Evolutionary conservation across 2,113 vertebrate genomes (phyloP).

Genomic region (Trinectes maculatus): DNA sequence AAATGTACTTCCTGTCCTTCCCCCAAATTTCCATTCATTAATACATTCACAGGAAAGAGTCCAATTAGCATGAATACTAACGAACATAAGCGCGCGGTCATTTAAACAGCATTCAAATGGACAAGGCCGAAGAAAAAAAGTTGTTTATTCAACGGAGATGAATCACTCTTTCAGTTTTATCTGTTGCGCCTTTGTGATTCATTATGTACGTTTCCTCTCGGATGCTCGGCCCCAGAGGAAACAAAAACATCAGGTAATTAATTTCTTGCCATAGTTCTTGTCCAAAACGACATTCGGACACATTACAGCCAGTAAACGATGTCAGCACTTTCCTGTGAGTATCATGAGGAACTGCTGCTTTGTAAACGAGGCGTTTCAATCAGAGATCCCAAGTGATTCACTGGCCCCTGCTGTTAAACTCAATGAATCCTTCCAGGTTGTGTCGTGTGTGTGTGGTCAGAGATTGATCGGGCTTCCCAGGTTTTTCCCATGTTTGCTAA

Average conservation of each 20-base stretch:
- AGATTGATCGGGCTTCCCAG: slow-evolving; percentile 29
- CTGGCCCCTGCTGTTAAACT: slow-evolving; percentile 53
- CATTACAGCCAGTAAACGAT: slow-evolving; percentile 44
- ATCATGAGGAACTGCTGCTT: slow-evolving; percentile 39
- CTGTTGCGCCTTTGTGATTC: not conserved
- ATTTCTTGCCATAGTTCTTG: slow-evolving; percentile 43
- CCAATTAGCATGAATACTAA: slow-evolving; percentile 34
- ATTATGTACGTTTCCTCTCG: not conserved
- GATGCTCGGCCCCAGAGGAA: not conserved
- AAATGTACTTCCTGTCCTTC: slow-evolving; percentile 22
- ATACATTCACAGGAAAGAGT: slow-evolving; percentile 5
- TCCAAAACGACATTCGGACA: slow-evolving; percentile 31
- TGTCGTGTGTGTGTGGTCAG: slow-evolving; percentile 39
- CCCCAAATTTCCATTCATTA: slow-evolving; percentile 37
- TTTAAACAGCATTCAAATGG: no score
- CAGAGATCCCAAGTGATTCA: slow-evolving; percentile 49
- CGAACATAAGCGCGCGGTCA: no score
- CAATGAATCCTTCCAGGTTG: slow-evolving; percentile 72
- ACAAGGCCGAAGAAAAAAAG: no score
- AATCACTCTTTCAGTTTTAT: not conserved
- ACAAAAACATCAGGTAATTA: slow-evolving; percentile 39
- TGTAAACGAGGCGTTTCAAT: slow-evolving; percentile 60
- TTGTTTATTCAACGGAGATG: not conserved
- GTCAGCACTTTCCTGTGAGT: slow-evolving; percentile 35
- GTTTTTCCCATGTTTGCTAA: not conserved